Conservation (phyloP, 2,113 vertebrate species). For the Psettodes erumei region DNA sequence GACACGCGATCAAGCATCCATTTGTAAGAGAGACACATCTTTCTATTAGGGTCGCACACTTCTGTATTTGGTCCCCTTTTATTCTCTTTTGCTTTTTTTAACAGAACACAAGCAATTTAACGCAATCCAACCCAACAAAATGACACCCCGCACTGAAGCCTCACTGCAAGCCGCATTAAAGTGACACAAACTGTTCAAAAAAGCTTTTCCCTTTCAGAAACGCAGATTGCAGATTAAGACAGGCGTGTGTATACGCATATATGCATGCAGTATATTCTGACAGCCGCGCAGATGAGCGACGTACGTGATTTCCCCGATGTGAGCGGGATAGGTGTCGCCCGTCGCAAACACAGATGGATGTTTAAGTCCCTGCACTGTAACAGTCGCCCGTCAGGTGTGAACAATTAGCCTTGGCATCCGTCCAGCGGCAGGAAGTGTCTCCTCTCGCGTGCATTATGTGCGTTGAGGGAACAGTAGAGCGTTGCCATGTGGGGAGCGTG, state of each 20-base stretch:
- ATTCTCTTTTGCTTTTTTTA: slow-evolving; percentile 21
- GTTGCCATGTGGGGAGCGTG: slow-evolving; percentile 54
- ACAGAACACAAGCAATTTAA: slow-evolving; percentile 60
- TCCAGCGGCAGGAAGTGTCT: slow-evolving; percentile 55
- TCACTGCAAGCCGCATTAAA: slow-evolving; percentile 31
- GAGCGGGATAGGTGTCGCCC: background rate
- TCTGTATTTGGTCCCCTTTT: slow-evolving; percentile 57
- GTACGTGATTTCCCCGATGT: slow-evolving; percentile 4
- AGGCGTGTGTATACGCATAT: background rate
- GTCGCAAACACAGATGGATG: slow-evolving; percentile 21
- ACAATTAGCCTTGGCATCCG: slow-evolving; percentile 62
- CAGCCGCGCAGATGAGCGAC: background rate
- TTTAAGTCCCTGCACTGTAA: slow-evolving; percentile 10
- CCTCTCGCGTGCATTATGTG: slow-evolving; percentile 53
- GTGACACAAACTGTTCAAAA: slow-evolving; percentile 1
- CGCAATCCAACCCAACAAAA: slow-evolving; percentile 52
- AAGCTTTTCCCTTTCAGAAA: background rate
- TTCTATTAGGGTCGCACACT: slow-evolving; percentile 55
- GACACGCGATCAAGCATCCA: slow-evolving; percentile 27
- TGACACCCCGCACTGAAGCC: slow-evolving; percentile 27
- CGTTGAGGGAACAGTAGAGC: slow-evolving; percentile 50
- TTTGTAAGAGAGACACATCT: slow-evolving; percentile 62
- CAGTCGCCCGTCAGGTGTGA: slow-evolving; percentile 56
- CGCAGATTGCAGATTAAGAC: too few relatives aligned
- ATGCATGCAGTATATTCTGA: background rate